A percentile compares a stretch with the other conserved stretches of the same genome.
Conservation (phyloP, 1,140 invertebrate species). For the Pogonus chalceus region DNA sequence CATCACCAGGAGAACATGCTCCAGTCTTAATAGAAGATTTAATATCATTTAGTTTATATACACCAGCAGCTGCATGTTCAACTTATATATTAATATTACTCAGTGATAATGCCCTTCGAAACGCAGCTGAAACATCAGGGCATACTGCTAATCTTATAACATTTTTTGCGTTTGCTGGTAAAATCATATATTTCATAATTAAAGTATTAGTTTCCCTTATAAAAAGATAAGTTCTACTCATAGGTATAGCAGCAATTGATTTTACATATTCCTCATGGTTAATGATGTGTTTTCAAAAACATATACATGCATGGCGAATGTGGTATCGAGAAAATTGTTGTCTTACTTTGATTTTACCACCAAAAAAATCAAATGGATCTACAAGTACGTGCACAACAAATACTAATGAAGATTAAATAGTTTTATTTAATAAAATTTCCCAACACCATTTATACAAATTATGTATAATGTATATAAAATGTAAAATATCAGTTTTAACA, state of each 20-base stretch:
- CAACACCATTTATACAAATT: no score
- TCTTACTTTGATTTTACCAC: constrained; percentile 25
- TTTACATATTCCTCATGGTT: constrained; percentile 34
- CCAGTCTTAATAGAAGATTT: constrained; percentile 27
- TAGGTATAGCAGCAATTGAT: constrained; percentile 32
- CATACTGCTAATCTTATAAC: constrained; percentile 25
- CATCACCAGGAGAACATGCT: constrained; percentile 24
- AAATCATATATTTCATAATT: constrained; percentile 3
- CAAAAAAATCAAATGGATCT: constrained; percentile 16
- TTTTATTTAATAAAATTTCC: no score
- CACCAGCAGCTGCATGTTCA: constrained; percentile 28
- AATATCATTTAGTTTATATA: constrained; percentile 28
- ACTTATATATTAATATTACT: constrained; percentile 31
- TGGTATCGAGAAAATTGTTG: constrained; percentile 28
- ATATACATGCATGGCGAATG: constrained; percentile 27
- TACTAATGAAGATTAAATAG: not conserved
- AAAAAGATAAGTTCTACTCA: constrained; percentile 9
- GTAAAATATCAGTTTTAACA: no score
- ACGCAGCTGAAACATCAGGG: constrained; percentile 17
- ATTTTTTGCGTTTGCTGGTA: constrained; percentile 30
- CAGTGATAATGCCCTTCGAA: constrained; percentile 26
- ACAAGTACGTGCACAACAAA: not conserved
- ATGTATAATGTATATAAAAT: no score
- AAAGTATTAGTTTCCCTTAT: not conserved
- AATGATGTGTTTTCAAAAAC: constrained; percentile 24